phyloP scores from a whole-genome alignment of 2,888 invertebrate species.

The Xestia sexstrigata region DNA sequence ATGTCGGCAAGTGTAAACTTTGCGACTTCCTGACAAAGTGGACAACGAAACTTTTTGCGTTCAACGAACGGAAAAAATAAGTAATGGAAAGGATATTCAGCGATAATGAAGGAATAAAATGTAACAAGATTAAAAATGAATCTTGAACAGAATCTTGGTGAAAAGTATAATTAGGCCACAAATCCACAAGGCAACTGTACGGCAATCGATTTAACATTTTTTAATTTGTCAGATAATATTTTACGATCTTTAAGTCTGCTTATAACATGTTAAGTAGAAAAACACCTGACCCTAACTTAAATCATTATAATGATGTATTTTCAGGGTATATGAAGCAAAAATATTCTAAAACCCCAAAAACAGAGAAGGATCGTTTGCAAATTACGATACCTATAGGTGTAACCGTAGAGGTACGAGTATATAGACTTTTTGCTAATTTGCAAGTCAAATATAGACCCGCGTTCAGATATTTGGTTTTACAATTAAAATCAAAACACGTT shows the following conservation, averaged over 20 bases:
- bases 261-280: conserved; percentile 3
- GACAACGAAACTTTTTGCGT: neutral
- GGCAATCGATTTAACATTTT: neutral
- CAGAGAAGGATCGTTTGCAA: conserved; percentile 3
- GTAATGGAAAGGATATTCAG: neutral
- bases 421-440: conserved; percentile 39
- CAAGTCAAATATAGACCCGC: conserved; percentile 41
- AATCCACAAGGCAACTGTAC: neutral
- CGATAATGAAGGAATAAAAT: neutral
- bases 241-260: no score
- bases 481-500: conserved; percentile 51
- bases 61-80: neutral
- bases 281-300: neutral
- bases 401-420: neutral
- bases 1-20: neutral
- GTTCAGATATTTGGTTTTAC: conserved; percentile 37
- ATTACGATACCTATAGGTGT: neutral
- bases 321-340: conserved; percentile 11
- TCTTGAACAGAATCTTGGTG: neutral
- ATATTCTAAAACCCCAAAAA: neutral
- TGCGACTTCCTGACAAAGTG: neutral
- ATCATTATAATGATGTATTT: conserved; percentile 1
- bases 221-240: neutral
- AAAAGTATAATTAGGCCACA: neutral
- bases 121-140: neutral